These are phyloP conservation scores for Willowsia nigromaculata DNA, from an alignment of 2,888 invertebrate genomes.

Conservation along the genomic window DNA sequence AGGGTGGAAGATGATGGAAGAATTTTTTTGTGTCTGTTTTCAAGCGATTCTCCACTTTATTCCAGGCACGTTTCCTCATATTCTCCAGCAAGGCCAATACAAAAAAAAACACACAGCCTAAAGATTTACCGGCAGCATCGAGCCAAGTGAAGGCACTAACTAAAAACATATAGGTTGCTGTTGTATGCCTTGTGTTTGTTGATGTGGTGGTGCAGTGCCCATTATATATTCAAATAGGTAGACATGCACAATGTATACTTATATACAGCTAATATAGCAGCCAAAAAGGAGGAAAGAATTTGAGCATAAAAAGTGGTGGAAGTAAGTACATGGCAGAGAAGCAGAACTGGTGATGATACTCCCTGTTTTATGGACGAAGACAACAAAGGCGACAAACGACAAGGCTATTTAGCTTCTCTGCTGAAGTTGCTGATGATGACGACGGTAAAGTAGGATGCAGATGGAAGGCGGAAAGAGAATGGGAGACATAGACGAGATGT, in stretches of 20 bases:
- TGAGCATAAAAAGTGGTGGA: neutral
- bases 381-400: slow-evolving; percentile 2
- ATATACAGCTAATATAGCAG: too few species aligned
- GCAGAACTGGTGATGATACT: neutral
- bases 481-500: neutral
- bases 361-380: slow-evolving; percentile 3
- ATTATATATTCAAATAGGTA: neutral
- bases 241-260: too few species aligned
- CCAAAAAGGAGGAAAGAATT: neutral
- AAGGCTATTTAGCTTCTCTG: slow-evolving; percentile 4
- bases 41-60: slow-evolving; percentile 39
- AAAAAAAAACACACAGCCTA: neutral
- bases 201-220: neutral
- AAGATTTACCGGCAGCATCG: neutral
- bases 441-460: neutral
- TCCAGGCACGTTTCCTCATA: slow-evolving; percentile 54
- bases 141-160: too few species aligned
- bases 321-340: neutral
- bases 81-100: slow-evolving; percentile 4
- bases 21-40: neutral
- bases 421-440: neutral
- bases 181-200: neutral
- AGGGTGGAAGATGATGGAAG: neutral
- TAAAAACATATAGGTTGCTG: too few species aligned
- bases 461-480: neutral